Base-by-base conservation (phyloP, 1,140 invertebrate species). In the Euwallacea similis region DNA sequence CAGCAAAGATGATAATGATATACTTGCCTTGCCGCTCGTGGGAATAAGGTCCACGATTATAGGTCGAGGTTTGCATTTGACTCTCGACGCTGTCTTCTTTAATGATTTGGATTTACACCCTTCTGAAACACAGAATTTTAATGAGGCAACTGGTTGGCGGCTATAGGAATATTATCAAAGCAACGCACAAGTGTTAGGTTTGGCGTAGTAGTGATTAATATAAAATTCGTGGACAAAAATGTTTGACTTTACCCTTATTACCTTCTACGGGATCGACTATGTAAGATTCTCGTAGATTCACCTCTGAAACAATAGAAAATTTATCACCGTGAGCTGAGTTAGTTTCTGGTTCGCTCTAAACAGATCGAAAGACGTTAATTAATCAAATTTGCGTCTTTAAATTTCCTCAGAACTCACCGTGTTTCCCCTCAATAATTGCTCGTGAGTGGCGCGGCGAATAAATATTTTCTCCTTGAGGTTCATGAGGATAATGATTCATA, bases 291-390 rank as follows among this genome's bases (percentile, higher is more conserved):
- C 68, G 66, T 53, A 74, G 47, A 10, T 44, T 73, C n/a, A 74
- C 71, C 69, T 72, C 59, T 69, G 63, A 43, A 69, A 73, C 54
- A 61, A 16, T 58, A 10, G 21, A 53, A 69, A 65, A 69, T 58
- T 6, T 56, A 43, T 46, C 66, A 46, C n/a, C 42, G 47, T 42
- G 6, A 33, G 41, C 2, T 33, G 42, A 6, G 6, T 50, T 50
- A 13, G 2, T 50, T 50, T 50, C 46, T 50, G 13, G 13, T 50
- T 50, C 9, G 13, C 13, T 50, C 13, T 2, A 2, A 10, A 50
- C 4, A 33, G 1, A 4, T 33, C 21, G 21, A 33, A 33, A 2
- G 21, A 33, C 21, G 4, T 33, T 4, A 33, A 33, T 4, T 4
- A 33, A 33, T 1, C 1, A 33, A 33, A 33, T 33, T 33, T 33